A percentile compares a stretch with the other conserved stretches of the same genome.
Evolutionary conservation across 2,888 invertebrate genomes (phyloP).

Genomic region (Aporophyla lueneburgensis): DNA sequence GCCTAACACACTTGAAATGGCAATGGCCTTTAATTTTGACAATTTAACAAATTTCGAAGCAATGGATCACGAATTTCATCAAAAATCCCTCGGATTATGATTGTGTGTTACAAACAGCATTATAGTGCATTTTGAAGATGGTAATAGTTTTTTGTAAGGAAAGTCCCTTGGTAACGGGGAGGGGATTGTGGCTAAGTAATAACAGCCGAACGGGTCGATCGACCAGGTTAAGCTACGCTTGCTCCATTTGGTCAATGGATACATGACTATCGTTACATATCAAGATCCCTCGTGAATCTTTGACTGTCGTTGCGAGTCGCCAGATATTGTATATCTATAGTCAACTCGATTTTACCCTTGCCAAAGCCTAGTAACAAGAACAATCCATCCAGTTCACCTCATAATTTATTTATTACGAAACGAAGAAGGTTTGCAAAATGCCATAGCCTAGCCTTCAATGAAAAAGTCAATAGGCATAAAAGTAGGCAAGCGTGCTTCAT

Average conservation of each 20-base stretch:
- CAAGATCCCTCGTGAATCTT: not conserved
- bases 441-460: constrained; percentile 3
- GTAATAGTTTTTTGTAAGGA: not conserved
- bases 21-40: not conserved
- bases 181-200: not conserved
- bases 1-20: not conserved
- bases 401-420: constrained; percentile 15
- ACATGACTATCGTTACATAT: not conserved
- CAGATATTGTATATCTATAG: not conserved
- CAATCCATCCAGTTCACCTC: not conserved
- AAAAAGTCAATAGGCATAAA: constrained; percentile 39
- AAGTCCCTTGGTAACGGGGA: not conserved
- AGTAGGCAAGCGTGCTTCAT: constrained; percentile 34
- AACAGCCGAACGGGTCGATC: not conserved
- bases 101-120: not conserved
- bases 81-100: not conserved
- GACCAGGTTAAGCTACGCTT: not conserved
- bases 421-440: constrained; percentile 1
- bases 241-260: not conserved
- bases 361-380: not conserved
- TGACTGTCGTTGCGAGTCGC: not conserved
- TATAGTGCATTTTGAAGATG: not conserved
- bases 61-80: not conserved
- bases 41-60: not conserved
- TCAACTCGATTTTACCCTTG: not conserved